phyloP scores from a whole-genome alignment of 2,797 vertebrate species.

The Malacoraja senta region DNA sequence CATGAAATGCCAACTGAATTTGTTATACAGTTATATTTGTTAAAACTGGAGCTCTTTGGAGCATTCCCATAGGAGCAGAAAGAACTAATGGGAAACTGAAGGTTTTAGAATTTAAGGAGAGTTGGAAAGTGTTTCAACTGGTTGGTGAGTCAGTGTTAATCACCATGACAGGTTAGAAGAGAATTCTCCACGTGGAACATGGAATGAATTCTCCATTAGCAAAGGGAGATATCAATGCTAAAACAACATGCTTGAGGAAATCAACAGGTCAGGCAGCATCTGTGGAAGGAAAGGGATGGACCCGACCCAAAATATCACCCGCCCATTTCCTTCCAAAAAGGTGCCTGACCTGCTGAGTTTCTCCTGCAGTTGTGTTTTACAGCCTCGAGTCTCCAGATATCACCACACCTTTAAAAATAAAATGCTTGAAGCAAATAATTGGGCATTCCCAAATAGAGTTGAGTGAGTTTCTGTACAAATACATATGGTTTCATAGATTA shows the following conservation, averaged over 20 bases:
- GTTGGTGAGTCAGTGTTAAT: background rate
- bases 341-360: too few relatives aligned
- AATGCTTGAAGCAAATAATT: background rate
- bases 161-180: background rate
- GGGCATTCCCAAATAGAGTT: background rate
- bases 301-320: too few relatives aligned
- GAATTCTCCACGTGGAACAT: background rate
- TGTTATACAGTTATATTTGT: too few relatives aligned
- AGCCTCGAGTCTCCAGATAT: too few relatives aligned
- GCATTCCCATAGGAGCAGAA: background rate
- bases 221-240: background rate
- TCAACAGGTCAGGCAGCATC: too few relatives aligned
- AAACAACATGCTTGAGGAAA: too few relatives aligned
- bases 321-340: too few relatives aligned
- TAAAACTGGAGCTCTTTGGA: background rate
- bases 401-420: background rate
- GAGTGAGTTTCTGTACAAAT: background rate
- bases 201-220: background rate
- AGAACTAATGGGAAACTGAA: background rate
- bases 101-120: background rate
- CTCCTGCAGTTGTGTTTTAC: too few relatives aligned
- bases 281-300: too few relatives aligned
- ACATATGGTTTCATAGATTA: background rate
- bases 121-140: background rate
- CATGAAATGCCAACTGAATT: background rate